Evolutionary conservation across 2,888 invertebrate species (phyloP).

Genomic region (Aspidapion aeneum): DNA sequence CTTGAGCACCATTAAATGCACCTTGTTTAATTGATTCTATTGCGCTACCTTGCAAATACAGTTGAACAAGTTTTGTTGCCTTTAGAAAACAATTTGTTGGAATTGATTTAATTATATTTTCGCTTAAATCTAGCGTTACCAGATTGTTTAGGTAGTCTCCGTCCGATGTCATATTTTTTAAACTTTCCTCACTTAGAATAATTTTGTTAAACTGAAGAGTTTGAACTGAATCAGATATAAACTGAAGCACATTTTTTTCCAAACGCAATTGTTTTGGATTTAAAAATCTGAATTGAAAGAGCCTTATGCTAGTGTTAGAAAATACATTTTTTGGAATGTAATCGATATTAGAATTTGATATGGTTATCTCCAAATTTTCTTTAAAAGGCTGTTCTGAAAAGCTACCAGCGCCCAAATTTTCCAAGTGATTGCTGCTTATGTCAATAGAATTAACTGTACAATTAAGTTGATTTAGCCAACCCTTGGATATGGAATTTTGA

Average conservation of each 20-base stretch:
- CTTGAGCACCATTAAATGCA: background rate
- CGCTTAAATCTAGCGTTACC: background rate
- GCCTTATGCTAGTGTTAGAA: background rate
- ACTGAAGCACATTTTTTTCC: background rate
- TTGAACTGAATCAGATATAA: background rate
- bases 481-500: background rate
- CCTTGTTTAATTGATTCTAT: background rate
- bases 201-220: background rate
- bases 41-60: background rate
- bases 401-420: background rate
- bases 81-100: background rate
- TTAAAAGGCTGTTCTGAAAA: background rate
- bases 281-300: background rate
- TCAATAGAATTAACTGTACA: background rate
- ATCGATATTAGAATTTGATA: background rate
- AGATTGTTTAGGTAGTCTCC: background rate
- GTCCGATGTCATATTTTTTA: background rate
- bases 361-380: background rate
- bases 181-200: background rate
- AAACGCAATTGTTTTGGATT: background rate
- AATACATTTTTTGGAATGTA: background rate
- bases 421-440: background rate
- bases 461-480: background rate
- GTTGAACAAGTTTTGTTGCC: background rate
- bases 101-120: background rate